phyloP scores from a whole-genome alignment of 2,888 invertebrate genomes.

The Cetonia aurata region DNA sequence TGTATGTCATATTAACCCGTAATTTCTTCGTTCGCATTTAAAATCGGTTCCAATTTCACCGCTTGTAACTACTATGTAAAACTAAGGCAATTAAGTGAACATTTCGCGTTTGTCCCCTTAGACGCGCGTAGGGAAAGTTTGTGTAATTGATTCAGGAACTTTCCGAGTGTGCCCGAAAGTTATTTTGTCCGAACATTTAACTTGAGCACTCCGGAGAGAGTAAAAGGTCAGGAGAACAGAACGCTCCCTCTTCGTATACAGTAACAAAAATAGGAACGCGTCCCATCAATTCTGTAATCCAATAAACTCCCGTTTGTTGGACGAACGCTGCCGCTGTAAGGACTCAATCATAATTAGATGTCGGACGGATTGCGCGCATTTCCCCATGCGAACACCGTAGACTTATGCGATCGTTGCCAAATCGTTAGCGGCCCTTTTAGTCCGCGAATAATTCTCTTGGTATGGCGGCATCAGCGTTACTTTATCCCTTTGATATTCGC shows the following conservation, averaged over 20 bases:
- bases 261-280: too few species aligned
- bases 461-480: slow-evolving; percentile 8
- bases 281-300: neutral
- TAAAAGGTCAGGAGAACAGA: slow-evolving; percentile 3
- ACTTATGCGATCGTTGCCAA: slow-evolving; percentile 17
- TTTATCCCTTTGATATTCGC: slow-evolving; percentile 31
- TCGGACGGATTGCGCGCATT: neutral
- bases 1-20: neutral
- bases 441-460: neutral
- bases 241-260: too few species aligned
- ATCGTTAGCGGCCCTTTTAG: slow-evolving; percentile 18
- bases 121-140: slow-evolving; percentile 31
- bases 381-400: neutral
- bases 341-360: slow-evolving; percentile 4
- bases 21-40: neutral
- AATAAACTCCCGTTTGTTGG: slow-evolving; percentile 3
- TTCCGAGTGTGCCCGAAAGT: slow-evolving; percentile 32
- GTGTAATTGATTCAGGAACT: slow-evolving; percentile 41
- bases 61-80: slow-evolving; percentile 33
- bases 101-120: slow-evolving; percentile 30
- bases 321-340: neutral
- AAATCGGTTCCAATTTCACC: slow-evolving; percentile 4
- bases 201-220: slow-evolving; percentile 15
- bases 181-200: slow-evolving; percentile 33
- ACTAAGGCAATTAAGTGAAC: slow-evolving; percentile 34